Evolutionary conservation across 1,140 invertebrate genomes (phyloP).

Genomic region (Stegodyphus mimosarum): DNA sequence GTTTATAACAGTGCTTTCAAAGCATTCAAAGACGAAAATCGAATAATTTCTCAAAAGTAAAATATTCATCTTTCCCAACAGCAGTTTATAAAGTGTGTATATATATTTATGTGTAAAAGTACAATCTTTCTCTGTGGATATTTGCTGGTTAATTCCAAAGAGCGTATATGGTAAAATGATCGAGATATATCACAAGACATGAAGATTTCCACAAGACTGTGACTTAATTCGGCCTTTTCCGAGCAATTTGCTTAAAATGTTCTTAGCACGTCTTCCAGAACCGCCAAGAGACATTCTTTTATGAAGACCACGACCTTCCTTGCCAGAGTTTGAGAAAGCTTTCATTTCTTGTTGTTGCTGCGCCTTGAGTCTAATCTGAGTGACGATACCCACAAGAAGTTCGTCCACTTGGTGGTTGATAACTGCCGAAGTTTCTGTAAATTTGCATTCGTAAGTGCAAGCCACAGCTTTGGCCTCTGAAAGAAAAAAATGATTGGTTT

Average conservation of each 20-base stretch:
- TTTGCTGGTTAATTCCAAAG: too few species aligned
- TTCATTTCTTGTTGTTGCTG: constrained; percentile 52
- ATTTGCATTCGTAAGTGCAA: constrained; percentile 80
- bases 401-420: constrained; percentile 85
- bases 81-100: too few species aligned
- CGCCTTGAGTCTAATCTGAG: constrained; percentile 69
- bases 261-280: constrained; percentile 61
- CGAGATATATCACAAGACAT: constrained; percentile 64
- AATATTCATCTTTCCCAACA: too few species aligned
- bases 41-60: too few species aligned
- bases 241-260: constrained; percentile 65
- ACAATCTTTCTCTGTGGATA: too few species aligned
- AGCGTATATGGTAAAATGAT: too few species aligned
- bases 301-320: not conserved
- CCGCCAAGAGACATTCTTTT: constrained; percentile 64
- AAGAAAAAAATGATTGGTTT: constrained; percentile 32
- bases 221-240: constrained; percentile 65
- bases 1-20: too few species aligned
- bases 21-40: too few species aligned
- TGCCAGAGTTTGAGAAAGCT: constrained; percentile 11
- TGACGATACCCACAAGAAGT: constrained; percentile 80
- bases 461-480: constrained; percentile 78
- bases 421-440: constrained; percentile 84
- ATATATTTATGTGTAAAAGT: too few species aligned
- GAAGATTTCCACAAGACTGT: constrained; percentile 68